Evolutionary conservation across 1,140 invertebrate genomes (phyloP), one percentile per base, ranked within the genome.

Genomic region (Caenorhabditis briggsae): DNA sequence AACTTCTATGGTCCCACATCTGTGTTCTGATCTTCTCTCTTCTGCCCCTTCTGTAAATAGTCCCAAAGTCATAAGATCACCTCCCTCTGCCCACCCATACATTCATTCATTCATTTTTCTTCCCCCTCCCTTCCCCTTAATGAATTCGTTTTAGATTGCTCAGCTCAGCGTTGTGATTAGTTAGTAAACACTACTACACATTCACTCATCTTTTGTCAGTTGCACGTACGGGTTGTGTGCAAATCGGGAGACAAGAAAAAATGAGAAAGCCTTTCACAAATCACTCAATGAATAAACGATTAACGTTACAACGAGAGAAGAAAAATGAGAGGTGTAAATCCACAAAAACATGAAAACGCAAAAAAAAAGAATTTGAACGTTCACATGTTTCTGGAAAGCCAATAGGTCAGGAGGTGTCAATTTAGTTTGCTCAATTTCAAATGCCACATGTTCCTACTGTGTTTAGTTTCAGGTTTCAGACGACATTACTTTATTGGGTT

Each of bases 201-300:
- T 12, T 33, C 59, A 64, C 59, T 64, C 23, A 64, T 64, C 59
- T 64, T 64, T 64, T 64, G 59, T 64, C 59, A 59, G n/a, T 59
- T 59, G 56, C 56, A 64, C 59, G 59, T 64, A 64, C 23, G 25
- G 11, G 25, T 33, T 33, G 33, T 41, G 59, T 64, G 59, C 59
- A 64, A 64, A 64, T 64, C 25, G 25, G 59, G 18, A 58, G 56
- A 18, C 16, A 20, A n/a, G 56, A 58, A 64, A 33, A 64, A 64
- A 64, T 14, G 25, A 25, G n/a, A 33, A 41, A 8, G 9, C 20
- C 9, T 14, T 5, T 12, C 20, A 64, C 59, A 64, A 64, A 64
- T 64, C 59, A 23, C 25, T 64, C 59, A 64, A 64, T 64, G 59
- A 64, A 64, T 64, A 64, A 64, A 64, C 59, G 59, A 64, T 64